Evolutionary conservation across 1,140 invertebrate genomes (phyloP), one percentile per base, ranked within the genome.

Genomic region (Pogonognathellus flavescens): DNA sequence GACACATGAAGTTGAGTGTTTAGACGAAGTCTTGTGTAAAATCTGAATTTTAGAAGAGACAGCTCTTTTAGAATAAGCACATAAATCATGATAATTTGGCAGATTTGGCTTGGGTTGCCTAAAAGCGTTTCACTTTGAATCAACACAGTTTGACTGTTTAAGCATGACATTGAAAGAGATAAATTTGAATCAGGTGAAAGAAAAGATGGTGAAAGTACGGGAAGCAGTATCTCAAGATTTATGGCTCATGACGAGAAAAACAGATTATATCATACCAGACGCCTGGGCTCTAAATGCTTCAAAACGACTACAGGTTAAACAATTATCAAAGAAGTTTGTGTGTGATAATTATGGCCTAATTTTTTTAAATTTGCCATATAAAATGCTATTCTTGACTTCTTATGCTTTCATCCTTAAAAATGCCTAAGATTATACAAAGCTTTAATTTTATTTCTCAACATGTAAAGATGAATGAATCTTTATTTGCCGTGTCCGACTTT

Each of bases 141-240:
- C 49, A 50, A 18, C 70, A 49, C 16, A 13, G 57, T 20, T 82
- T 85, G 16, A 70, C 85, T 62, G 31, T 25, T 70, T 49, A 82
- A 41, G n/a, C 82, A 60, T 82, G 22, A 72, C 49, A 49, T 11
- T 16, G 18, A 60, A 25, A 49, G 41, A 49, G 70, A 76, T 62
- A 49, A 59, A 82, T 85, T 90, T 90, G 87, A 25, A 83, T 72
- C 90, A 96, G 95, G 93, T 97, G 50, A 97, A 96, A 91, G 92
- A 92, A 86, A 95, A 94, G 89, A 95, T 97, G 89, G 93, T 93
- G 22, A 91, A 92, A 83, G 92, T 96, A 31, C 92, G 96, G 22
- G 91, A 92, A 10, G 94, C 95, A 90, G 93, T 96, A 1, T 95
- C 95, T 4, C 92, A 95, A 86, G 93, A 94, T 85, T 92, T 97